Conservation (phyloP, 1,140 invertebrate species). For the Sesamia nonagrioides region DNA sequence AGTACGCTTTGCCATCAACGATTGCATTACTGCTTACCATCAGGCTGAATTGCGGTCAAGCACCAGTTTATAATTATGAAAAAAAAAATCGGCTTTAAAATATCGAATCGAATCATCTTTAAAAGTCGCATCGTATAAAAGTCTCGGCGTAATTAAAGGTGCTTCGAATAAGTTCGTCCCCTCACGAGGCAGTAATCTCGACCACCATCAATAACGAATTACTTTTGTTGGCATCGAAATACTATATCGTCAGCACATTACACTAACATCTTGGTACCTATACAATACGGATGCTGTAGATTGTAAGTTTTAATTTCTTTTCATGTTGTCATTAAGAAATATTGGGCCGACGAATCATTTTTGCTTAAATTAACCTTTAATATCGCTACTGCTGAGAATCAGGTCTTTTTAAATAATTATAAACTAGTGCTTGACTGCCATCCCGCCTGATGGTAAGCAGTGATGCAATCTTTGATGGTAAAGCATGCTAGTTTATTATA, state of each 20-base stretch:
- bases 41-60: too few relatives aligned
- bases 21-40: too few relatives aligned
- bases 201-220: constrained; percentile 79
- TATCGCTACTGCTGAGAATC: too few relatives aligned
- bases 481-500: too few relatives aligned
- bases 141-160: constrained; percentile 73
- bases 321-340: constrained; percentile 40
- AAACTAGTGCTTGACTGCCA: too few relatives aligned
- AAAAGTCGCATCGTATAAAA: constrained; percentile 71
- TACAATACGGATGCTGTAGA: not conserved
- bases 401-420: too few relatives aligned
- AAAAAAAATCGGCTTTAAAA: not conserved
- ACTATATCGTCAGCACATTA: constrained; percentile 37
- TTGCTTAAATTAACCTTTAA: too few relatives aligned
- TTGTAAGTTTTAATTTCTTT: constrained; percentile 30
- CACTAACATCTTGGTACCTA: not conserved
- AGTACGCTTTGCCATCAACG: too few relatives aligned
- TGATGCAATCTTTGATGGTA: too few relatives aligned
- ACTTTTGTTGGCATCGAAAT: constrained; percentile 69
- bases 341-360: not conserved
- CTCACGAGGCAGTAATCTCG: constrained; percentile 67
- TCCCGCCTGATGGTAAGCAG: too few relatives aligned
- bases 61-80: too few relatives aligned
- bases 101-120: constrained; percentile 1
- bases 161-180: constrained; percentile 74